phyloP scores from a whole-genome alignment of 2,113 vertebrate genomes.

The Campylomormyrus numenius region DNA sequence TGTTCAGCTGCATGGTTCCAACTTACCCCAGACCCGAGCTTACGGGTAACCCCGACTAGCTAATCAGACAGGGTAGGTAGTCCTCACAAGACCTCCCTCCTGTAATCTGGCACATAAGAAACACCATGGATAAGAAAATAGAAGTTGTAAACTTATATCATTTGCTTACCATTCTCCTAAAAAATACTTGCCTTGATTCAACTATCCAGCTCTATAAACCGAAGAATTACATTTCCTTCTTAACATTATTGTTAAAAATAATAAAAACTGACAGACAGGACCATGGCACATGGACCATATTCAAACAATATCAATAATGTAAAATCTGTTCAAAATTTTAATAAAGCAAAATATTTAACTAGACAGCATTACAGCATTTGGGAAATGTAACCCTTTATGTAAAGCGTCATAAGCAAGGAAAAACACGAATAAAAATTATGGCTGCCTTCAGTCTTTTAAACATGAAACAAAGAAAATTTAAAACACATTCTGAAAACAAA shows the following conservation, averaged over 20 bases:
- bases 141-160: not conserved
- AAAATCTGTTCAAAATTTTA: not conserved
- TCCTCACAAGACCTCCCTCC: not conserved
- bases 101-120: not conserved
- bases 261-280: not conserved
- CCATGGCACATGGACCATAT: not conserved
- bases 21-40: not conserved
- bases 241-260: not conserved
- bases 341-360: not conserved
- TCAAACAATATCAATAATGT: not conserved
- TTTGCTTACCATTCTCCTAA: not conserved
- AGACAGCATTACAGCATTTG: not conserved
- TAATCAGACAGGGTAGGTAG: not conserved
- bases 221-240: not conserved
- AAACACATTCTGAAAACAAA: not conserved
- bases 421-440: not conserved
- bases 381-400: not conserved
- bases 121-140: not conserved
- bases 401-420: not conserved
- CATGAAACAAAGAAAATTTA: not conserved
- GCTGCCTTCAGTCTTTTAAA: not conserved
- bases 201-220: not conserved
- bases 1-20: not conserved
- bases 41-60: not conserved
- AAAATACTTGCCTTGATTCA: not conserved